phyloP scores from a whole-genome alignment of 2,797 vertebrate species.

The Falco berigora region DNA sequence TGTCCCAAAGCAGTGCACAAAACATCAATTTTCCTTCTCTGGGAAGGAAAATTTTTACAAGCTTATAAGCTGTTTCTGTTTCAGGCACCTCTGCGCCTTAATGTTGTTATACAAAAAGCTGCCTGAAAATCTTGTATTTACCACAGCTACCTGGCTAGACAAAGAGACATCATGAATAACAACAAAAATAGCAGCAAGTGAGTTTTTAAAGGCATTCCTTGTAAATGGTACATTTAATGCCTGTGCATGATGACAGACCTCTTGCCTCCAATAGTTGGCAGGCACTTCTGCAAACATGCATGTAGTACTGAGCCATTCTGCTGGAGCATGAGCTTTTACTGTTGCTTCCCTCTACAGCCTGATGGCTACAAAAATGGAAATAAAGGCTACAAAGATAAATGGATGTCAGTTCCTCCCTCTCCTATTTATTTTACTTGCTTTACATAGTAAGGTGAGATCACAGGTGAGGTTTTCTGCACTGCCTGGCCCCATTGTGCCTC shows the following conservation, averaged over 20 bases:
- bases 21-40: not conserved
- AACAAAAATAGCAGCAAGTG: not conserved
- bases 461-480: not conserved
- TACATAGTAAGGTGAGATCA: not conserved
- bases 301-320: not conserved
- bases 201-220: not conserved
- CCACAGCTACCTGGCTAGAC: not conserved
- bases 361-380: not conserved
- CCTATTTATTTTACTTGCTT: not conserved
- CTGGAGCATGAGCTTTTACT: not conserved
- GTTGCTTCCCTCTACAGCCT: not conserved
- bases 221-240: not conserved
- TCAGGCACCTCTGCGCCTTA: not conserved
- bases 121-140: not conserved
- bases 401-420: not conserved
- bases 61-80: not conserved
- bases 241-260: not conserved
- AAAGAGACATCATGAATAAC: not conserved
- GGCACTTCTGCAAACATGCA: rapidly evolving
- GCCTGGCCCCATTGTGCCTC: not conserved
- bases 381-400: not conserved
- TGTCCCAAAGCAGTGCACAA: not conserved
- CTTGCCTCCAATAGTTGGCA: not conserved
- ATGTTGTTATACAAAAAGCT: not conserved
- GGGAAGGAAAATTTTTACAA: not conserved